These are phyloP conservation scores for Endomychus coccineus DNA, from an alignment of 2,888 invertebrate genomes.

Conservation along the genomic window DNA sequence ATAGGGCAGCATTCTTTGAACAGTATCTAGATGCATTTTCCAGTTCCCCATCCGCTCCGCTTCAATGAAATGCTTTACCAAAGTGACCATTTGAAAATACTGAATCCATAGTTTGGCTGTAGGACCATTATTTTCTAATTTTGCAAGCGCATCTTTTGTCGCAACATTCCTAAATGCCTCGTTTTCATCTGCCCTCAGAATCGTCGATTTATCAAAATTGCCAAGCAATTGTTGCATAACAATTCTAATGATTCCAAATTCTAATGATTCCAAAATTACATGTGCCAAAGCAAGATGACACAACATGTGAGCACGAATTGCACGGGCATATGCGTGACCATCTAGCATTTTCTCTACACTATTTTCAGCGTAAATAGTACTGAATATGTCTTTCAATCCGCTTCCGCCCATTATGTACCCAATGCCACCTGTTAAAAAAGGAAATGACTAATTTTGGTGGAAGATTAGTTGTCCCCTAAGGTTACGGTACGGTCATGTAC, in stretches of 20 bases:
- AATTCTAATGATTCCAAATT: background rate
- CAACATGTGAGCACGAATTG: conserved; percentile 12
- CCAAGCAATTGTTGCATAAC: background rate
- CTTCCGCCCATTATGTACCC: conserved; percentile 27
- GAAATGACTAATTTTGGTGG: conserved; percentile 9
- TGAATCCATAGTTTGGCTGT: conserved; percentile 28
- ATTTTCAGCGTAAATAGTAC: conserved; percentile 26
- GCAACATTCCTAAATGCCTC: background rate
- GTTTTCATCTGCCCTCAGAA: background rate
- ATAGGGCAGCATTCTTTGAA: conserved; percentile 12
- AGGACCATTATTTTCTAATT: conserved; percentile 20
- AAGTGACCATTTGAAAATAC: conserved; percentile 28
- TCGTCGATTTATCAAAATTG: background rate
- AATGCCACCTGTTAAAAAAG: too few relatives aligned
- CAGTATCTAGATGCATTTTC: conserved; percentile 26
- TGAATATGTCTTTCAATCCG: conserved; percentile 23
- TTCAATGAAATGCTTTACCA: conserved; percentile 30
- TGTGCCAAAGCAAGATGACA: conserved; percentile 8
- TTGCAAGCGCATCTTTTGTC: conserved; percentile 47
- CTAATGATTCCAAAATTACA: conserved; percentile 2
- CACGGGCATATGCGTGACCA: conserved; percentile 23
- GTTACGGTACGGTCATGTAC: too few relatives aligned
- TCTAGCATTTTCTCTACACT: conserved; percentile 22
- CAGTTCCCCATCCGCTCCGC: conserved; percentile 32
- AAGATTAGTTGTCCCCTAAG: too few relatives aligned